Conservation (phyloP, 2,113 vertebrate genomes). For the Oxyruncus cristatus region DNA sequence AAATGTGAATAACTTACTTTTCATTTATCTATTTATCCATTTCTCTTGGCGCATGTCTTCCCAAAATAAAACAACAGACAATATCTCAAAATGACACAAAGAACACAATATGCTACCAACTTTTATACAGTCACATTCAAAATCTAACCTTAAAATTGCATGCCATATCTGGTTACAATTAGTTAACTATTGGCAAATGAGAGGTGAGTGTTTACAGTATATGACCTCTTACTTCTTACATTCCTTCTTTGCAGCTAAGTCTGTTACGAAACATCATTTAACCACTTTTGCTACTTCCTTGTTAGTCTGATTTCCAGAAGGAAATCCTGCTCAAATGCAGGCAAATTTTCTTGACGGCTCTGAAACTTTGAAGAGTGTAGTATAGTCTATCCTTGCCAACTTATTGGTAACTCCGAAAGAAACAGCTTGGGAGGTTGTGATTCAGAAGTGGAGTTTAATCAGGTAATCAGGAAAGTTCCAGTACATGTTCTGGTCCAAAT, state of each 20-base stretch:
- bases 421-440: neutral
- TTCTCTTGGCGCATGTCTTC: neutral
- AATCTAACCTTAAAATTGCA: neutral
- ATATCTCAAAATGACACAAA: neutral
- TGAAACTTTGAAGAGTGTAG: neutral
- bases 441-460: neutral
- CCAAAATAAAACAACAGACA: neutral
- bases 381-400: neutral
- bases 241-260: slow-evolving; percentile 1
- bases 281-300: neutral
- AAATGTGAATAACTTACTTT: neutral
- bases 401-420: neutral
- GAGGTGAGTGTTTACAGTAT: neutral
- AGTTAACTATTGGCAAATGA: neutral
- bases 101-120: neutral
- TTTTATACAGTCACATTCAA: neutral
- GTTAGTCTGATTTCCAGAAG: slow-evolving; percentile 30
- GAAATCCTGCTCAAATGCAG: slow-evolving; percentile 20
- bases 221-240: neutral
- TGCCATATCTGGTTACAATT: neutral
- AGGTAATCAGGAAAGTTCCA: neutral
- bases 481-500: neutral
- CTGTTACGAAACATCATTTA: neutral
- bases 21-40: neutral
- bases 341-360: slow-evolving; percentile 39